phyloP scores from a whole-genome alignment of 2,113 vertebrate genomes.

The Microtus ochrogaster region DNA sequence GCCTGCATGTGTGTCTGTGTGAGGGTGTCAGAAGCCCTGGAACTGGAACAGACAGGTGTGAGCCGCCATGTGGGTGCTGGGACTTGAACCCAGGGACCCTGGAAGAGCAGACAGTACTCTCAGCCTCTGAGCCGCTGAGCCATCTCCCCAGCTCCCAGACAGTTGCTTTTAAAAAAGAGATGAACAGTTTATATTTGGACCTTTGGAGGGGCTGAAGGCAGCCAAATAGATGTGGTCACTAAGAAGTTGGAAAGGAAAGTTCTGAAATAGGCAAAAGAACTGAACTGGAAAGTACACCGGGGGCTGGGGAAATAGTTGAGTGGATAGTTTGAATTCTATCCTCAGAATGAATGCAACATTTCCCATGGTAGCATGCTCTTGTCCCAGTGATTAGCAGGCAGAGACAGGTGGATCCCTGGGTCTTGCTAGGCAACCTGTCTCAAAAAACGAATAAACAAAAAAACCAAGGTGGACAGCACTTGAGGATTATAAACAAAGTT shows the following conservation, averaged over 20 bases:
- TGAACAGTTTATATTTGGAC: background rate
- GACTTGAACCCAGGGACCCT: background rate
- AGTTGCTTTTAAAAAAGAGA: constrained; percentile 9
- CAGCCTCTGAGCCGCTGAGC: background rate
- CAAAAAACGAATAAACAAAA: background rate
- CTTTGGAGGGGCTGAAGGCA: constrained; percentile 13
- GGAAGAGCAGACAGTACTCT: background rate
- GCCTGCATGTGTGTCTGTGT: background rate
- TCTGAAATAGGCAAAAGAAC: background rate
- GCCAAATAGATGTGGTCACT: background rate
- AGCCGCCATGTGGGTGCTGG: background rate
- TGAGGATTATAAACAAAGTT: background rate
- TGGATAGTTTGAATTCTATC: background rate
- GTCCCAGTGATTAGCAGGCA: background rate
- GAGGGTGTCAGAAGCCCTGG: background rate
- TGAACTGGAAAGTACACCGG: background rate
- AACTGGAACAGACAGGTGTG: background rate
- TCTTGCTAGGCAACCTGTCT: background rate
- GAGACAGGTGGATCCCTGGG: background rate
- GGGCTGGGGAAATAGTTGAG: background rate
- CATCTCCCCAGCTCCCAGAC: background rate
- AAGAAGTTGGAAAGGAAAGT: constrained; percentile 22
- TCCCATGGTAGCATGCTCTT: background rate
- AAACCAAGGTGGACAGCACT: background rate
- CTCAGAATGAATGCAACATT: background rate